Conservation (phyloP, 2,113 vertebrate species). For the Crocuta crocuta region DNA sequence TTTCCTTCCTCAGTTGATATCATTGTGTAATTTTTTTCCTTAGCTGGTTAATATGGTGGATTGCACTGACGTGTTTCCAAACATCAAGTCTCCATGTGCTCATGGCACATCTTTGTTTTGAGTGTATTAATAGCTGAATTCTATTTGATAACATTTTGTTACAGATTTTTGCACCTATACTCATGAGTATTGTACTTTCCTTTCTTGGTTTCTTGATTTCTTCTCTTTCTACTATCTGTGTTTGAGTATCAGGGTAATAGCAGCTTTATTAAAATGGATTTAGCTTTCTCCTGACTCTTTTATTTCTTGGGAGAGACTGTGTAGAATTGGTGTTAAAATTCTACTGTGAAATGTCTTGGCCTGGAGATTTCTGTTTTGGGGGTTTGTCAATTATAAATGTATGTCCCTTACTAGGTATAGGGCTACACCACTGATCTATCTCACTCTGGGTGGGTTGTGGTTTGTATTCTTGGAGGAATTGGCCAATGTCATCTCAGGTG, state of each 20-base stretch:
- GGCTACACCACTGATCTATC: too few species aligned
- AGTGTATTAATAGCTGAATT: neutral
- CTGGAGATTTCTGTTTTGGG: neutral
- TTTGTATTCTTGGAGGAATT: too few species aligned
- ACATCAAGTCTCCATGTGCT: neutral
- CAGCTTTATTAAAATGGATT: neutral
- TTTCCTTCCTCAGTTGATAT: neutral
- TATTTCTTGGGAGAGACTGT: neutral
- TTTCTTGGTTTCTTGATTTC: neutral
- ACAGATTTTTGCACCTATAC: neutral
- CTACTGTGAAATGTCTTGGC: neutral
- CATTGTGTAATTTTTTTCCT: neutral
- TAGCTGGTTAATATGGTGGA: neutral
- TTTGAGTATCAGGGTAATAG: neutral
- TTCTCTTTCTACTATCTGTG: neutral
- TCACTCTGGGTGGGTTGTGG: neutral
- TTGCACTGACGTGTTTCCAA: neutral
- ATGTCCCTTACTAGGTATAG: neutral
- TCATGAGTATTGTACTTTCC: neutral
- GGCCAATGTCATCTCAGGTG: neutral
- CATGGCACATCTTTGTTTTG: neutral
- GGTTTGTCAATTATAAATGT: neutral
- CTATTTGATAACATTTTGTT: neutral
- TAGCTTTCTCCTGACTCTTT: neutral
- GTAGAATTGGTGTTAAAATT: neutral